phyloP scores from a whole-genome alignment of 2,888 invertebrate species.

The Dolichopus griseipennis region DNA sequence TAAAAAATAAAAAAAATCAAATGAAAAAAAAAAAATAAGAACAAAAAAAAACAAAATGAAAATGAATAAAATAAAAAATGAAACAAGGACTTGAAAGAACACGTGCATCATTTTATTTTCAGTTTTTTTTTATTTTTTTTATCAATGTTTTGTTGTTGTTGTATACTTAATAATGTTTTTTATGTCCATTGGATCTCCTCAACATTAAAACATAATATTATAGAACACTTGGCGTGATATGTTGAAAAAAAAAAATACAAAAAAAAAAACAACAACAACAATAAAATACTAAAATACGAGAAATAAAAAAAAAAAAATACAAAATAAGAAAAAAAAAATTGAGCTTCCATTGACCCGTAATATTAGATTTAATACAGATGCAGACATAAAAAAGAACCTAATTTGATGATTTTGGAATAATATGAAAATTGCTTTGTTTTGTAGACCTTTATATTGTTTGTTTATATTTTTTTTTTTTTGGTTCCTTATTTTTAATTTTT shows the following conservation, averaged over 20 bases:
- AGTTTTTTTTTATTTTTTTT: background rate
- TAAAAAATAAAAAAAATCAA: background rate
- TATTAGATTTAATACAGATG: background rate
- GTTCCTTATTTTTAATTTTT: background rate
- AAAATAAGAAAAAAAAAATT: background rate
- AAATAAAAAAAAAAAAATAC: background rate
- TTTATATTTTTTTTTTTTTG: background rate
- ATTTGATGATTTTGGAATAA: background rate
- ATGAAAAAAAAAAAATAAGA: too few relatives aligned
- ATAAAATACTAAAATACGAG: background rate
- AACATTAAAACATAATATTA: background rate
- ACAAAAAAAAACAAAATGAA: too few relatives aligned
- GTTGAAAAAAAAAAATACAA: background rate
- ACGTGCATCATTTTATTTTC: constrained; percentile 6
- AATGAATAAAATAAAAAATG: background rate
- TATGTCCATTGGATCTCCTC: constrained; percentile 1
- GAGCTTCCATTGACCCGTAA: constrained; percentile 6
- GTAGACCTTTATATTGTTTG: background rate
- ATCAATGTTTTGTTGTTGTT: background rate
- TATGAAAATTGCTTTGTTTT: background rate
- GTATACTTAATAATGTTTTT: constrained; percentile 5
- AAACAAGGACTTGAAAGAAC: constrained; percentile 6
- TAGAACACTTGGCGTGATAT: constrained; percentile 4
- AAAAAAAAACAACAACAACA: background rate
- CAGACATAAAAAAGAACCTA: background rate